Conservation (phyloP, 1,140 invertebrate species). For the Orius laevigatus region DNA sequence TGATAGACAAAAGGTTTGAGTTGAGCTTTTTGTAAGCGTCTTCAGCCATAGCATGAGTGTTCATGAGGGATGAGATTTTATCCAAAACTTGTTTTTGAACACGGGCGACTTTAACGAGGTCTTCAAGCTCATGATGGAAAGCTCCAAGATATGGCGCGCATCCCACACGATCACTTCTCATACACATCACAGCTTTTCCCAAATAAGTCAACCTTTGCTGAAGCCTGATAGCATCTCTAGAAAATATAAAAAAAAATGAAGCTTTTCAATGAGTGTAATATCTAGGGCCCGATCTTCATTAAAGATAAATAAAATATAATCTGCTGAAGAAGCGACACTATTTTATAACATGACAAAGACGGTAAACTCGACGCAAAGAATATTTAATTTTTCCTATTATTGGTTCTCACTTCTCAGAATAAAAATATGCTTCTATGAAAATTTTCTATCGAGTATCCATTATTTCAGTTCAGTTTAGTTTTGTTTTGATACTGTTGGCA, state of each 20-base stretch:
- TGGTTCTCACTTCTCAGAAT: too few species aligned
- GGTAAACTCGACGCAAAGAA: too few species aligned
- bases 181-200: constrained; percentile 85
- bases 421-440: too few species aligned
- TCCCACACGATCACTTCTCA: constrained; percentile 69
- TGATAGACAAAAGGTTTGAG: constrained; percentile 36
- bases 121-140: constrained; percentile 80
- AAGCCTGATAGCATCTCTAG: constrained; percentile 41
- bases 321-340: too few species aligned
- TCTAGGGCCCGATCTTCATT: constrained; percentile 10
- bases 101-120: constrained; percentile 73
- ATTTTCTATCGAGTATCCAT: too few species aligned
- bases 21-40: constrained; percentile 31
- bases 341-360: too few species aligned
- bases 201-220: constrained; percentile 74
- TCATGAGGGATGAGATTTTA: constrained; percentile 36
- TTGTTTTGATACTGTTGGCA: too few species aligned
- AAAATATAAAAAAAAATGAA: constrained; percentile 15
- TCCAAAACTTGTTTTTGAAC: constrained; percentile 58
- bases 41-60: constrained; percentile 26
- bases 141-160: constrained; percentile 62
- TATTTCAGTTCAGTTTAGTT: too few species aligned
- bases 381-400: too few species aligned
- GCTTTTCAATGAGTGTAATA: constrained; percentile 8
- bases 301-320: constrained; percentile 9